phyloP scores from a whole-genome alignment of 2,113 vertebrate species.

The Halcyon malimbica region DNA sequence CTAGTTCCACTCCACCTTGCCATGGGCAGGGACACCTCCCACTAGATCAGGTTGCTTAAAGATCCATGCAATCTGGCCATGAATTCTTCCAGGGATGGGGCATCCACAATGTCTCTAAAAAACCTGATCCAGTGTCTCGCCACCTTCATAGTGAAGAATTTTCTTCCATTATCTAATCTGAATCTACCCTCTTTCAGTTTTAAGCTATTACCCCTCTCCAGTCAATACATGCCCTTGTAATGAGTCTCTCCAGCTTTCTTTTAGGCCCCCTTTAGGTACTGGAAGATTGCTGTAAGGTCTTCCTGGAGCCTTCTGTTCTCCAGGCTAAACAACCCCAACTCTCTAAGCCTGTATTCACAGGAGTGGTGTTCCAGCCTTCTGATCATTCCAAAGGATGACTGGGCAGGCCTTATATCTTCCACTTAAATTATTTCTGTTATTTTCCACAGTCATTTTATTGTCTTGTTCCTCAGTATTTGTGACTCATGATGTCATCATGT shows the following conservation, averaged over 20 bases:
- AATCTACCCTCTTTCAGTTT: neutral
- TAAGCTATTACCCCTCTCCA: neutral
- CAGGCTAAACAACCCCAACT: too few species aligned
- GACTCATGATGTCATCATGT: neutral
- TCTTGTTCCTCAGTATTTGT: neutral
- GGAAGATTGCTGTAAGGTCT: neutral
- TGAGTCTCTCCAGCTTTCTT: neutral
- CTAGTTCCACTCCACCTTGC: neutral
- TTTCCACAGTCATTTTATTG: neutral
- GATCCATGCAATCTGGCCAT: neutral
- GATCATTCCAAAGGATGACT: neutral
- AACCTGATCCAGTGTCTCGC: neutral
- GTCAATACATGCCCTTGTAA: neutral
- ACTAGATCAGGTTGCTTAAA: too few species aligned
- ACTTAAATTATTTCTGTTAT: neutral
- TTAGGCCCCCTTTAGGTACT: neutral
- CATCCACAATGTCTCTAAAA: neutral
- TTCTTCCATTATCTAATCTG: neutral
- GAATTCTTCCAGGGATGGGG: neutral
- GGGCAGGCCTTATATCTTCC: neutral
- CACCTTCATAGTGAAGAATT: neutral
- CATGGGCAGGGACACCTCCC: neutral
- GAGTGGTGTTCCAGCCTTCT: neutral
- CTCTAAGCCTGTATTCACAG: neutral
- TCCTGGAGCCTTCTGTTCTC: neutral